Base-by-base conservation (phyloP, 2,113 vertebrate genomes). In the Prolemur simus region DNA sequence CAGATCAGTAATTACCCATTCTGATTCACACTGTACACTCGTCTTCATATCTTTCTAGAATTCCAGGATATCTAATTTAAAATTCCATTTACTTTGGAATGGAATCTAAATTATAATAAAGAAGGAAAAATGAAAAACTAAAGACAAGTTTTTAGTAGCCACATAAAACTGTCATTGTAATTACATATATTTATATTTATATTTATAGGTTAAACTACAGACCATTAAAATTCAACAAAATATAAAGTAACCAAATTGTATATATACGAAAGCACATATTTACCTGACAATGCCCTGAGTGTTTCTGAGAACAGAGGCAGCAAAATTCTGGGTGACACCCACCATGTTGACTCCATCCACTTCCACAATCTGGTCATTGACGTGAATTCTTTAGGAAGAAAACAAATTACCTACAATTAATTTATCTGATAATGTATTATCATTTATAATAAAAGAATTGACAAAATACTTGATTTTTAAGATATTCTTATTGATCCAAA, bases 301-400 rank as follows among this genome's bases (percentile, higher is more conserved):
- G 98, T 99, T 99, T 98, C 99, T 99, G 96, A 99, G 99, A 98
- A 99, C 99, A 2, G 99, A 99, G n/a, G 99, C 99, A 89, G 99
- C 99, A 90, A 99, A 99, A 98, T 99, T 99, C 98, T 99, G 99
- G 0, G 99, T 99, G 96, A 99, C 99, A 0, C 99, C 99, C 95
- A 99, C 99, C 98, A 99, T 98, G 96, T 99, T 99, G 98, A 99
- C 99, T 90, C 99, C 99, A 86, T 99, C 99, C 89, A 99, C 99
- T 98, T 99, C 99, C 95, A 99, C 99, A 54, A 99, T 99, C 98
- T 99, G 99, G 98, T 99, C 99, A 86, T 99, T 99, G 96, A 99
- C 99, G 97, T 99, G 99, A 96, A 99, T 99, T 98, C 99, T 99
- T 98, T 58, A 37, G 94, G 32, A 42, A 93, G 97, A 94, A 47